Evolutionary conservation across 2,888 invertebrate species (phyloP).

Genomic region (Actias luna): DNA sequence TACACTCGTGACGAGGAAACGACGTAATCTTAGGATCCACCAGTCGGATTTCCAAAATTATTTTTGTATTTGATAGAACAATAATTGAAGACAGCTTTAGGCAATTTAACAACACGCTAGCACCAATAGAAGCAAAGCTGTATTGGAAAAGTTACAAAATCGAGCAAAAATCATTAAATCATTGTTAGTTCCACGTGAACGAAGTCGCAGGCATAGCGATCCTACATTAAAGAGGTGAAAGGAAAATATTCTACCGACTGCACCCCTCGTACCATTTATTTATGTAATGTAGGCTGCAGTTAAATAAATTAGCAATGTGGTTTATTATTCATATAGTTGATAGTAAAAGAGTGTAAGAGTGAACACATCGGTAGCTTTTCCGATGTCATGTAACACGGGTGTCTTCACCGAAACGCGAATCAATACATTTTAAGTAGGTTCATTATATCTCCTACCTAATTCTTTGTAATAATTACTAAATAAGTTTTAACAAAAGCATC

Average conservation of each 20-base stretch:
- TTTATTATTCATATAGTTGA: background rate
- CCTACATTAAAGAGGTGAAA: background rate
- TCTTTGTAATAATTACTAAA: background rate
- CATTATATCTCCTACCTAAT: background rate
- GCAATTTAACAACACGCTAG: too few species aligned
- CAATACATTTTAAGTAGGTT: background rate
- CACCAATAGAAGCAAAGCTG: too few species aligned
- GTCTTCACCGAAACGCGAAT: background rate
- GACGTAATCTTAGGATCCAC: too few species aligned
- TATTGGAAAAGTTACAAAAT: too few species aligned
- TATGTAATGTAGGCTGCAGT: slow-evolving; percentile 34
- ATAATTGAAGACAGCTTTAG: too few species aligned
- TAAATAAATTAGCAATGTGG: background rate
- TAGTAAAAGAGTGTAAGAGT: background rate
- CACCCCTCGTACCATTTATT: background rate
- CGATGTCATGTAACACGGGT: background rate
- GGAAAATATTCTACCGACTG: background rate
- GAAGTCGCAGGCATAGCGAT: background rate
- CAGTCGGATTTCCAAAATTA: too few species aligned
- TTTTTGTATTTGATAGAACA: too few species aligned
- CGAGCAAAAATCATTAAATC: too few species aligned
- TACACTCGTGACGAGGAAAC: too few species aligned
- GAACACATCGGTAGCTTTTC: background rate
- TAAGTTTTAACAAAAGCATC: background rate
- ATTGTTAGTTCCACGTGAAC: too few species aligned